phyloP scores from a whole-genome alignment of 2,888 invertebrate species.

The Psylliodes chrysocephalus region DNA sequence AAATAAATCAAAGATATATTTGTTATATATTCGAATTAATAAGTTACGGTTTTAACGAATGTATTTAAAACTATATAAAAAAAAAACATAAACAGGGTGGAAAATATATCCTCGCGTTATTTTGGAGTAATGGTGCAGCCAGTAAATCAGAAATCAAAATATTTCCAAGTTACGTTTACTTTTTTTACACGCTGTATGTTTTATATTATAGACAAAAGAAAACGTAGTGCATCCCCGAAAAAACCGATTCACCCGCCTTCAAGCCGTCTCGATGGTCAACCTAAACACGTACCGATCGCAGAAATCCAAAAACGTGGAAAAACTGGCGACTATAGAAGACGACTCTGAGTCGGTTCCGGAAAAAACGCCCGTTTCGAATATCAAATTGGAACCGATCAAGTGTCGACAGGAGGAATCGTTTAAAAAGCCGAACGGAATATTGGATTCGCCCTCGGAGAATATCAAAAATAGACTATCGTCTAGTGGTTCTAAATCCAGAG shows the following conservation, averaged over 20 bases:
- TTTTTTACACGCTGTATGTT: no score
- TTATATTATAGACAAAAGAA: constrained; percentile 45
- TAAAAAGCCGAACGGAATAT: constrained; percentile 61
- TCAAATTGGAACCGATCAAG: constrained; percentile 53
- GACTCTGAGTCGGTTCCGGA: constrained; percentile 45
- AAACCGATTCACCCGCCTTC: constrained; percentile 46
- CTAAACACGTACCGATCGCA: constrained; percentile 35
- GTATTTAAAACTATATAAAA: no score
- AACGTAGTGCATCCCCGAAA: constrained; percentile 46
- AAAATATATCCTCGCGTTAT: no score
- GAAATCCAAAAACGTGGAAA: constrained; percentile 35
- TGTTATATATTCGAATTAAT: no score
- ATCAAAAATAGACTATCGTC: constrained; percentile 70
- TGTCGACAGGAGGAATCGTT: constrained; percentile 42
- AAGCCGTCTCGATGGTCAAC: constrained; percentile 48
- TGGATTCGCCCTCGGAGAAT: constrained; percentile 67
- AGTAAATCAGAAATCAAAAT: no score
- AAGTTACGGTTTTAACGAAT: no score
- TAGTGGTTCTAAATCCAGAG: constrained; percentile 55
- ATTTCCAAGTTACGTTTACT: no score
- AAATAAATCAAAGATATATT: no score
- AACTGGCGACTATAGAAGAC: constrained; percentile 29
- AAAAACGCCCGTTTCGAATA: constrained; percentile 62
- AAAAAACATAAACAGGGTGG: background rate
- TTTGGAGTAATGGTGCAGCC: no score